Evolutionary conservation across 1,140 invertebrate genomes (phyloP), one percentile per base, ranked within the genome.

Genomic region (Trichomalopsis sarcophagae): DNA sequence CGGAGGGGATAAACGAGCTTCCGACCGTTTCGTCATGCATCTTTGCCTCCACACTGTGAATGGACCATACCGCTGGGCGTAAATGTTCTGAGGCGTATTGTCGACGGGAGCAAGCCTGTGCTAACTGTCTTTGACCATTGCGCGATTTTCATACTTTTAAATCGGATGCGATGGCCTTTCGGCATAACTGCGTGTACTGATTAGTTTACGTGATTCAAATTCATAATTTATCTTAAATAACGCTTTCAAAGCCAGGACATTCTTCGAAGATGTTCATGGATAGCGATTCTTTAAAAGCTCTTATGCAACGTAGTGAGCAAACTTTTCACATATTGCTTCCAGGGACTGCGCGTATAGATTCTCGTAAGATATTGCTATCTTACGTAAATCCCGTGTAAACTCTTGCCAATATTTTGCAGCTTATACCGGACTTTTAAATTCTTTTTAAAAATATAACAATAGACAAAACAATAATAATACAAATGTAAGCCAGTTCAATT

Each of bases 1-100:
- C 62, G n/a, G 73, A 50, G 23, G 75, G 44, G 30, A 77, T 77
- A n/a, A 77, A 77, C 75, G n/a, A 50, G 23, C 75, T 50, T n/a
- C 17, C 27, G 75, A 50, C 36, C 75, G 21, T 50, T 77, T 44
- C 21, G 75, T 77, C 75, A 77, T 44, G 75, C 75, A 55, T 50
- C 40, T 50, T 77, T 47, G 44, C 40, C 30, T 77, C 21, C 33
- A 9, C 36, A 33, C 14, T 33, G 13, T 30, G 27, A 71, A 14
- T 71, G 69, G 69, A 36, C 17, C 71, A 30, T 21, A 13, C 11
- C 14, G 2, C 55, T 17, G 21, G 2, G 21, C 55, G 55, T n/a
- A 62, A 62, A 62, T 62, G 55, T 62, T 62, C 55, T n/a, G 55
- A 17, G n/a, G 55, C 55, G 14, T 62, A 62, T 62, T 62, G 21